A percentile compares a stretch with the other conserved stretches of the same genome.
Evolutionary conservation across 2,113 vertebrate genomes (phyloP).

Genomic region (Pao palembangensis): DNA sequence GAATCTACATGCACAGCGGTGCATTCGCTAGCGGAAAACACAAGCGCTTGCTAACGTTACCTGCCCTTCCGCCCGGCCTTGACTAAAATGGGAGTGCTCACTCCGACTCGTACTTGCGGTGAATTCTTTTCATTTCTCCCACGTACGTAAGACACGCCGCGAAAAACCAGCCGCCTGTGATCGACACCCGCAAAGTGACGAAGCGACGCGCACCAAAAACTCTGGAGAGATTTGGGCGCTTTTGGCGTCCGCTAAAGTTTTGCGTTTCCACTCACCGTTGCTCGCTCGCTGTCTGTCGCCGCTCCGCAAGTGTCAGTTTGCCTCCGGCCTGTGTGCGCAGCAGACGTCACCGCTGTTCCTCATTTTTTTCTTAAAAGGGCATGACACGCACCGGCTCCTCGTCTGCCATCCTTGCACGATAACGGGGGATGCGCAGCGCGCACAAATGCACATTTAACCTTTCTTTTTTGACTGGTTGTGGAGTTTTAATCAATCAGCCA

Average conservation of each 20-base stretch:
- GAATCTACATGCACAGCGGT: not conserved
- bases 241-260: slow-evolving; percentile 53
- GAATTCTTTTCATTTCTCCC: slow-evolving; percentile 33
- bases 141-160: not conserved
- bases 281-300: slow-evolving; percentile 70
- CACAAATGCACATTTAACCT: not conserved
- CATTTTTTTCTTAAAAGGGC: slow-evolving; percentile 65
- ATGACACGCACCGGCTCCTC: slow-evolving; percentile 52
- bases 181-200: not conserved
- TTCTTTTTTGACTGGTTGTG: not conserved
- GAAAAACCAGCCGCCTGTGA: not conserved
- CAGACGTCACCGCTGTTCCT: slow-evolving; percentile 62
- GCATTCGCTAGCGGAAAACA: slow-evolving; percentile 14
- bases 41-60: slow-evolving; percentile 53
- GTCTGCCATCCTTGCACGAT: slow-evolving; percentile 28
- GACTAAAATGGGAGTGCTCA: slow-evolving; percentile 68
- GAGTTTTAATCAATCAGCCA: not conserved
- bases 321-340: slow-evolving; percentile 63
- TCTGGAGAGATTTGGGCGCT: slow-evolving; percentile 16
- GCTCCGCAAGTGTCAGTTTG: slow-evolving; percentile 73
- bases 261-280: slow-evolving; percentile 67
- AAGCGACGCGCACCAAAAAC: slow-evolving; percentile 1
- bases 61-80: slow-evolving; percentile 75
- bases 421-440: slow-evolving; percentile 11
- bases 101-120: slow-evolving; percentile 47